A percentile compares a stretch with the other conserved stretches of the same genome.
phyloP scores from a whole-genome alignment of 2,797 vertebrate species.

The Chiloscyllium punctatum region DNA sequence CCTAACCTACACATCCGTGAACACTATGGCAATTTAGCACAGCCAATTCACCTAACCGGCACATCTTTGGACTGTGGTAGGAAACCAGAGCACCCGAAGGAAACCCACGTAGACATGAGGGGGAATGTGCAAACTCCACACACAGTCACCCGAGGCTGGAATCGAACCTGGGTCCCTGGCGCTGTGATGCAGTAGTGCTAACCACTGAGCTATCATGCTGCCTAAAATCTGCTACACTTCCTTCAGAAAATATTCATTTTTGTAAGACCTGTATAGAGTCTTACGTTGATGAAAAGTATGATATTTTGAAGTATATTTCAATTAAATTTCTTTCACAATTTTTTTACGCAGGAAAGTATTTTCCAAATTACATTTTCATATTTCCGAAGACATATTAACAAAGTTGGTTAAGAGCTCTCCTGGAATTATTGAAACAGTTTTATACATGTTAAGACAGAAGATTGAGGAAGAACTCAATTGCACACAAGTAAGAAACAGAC shows the following conservation, averaged over 20 bases:
- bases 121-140: no score
- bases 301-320: neutral
- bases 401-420: slow-evolving; percentile 55
- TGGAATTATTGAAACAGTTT: slow-evolving; percentile 59
- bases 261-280: no score
- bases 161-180: no score
- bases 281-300: neutral
- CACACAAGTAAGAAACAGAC: slow-evolving; percentile 39
- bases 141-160: no score
- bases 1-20: no score
- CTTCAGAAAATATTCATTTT: neutral
- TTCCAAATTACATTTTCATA: slow-evolving; percentile 61
- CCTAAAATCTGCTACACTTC: neutral
- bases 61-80: no score
- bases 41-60: no score
- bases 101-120: no score
- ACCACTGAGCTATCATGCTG: no score
- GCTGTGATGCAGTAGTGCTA: no score
- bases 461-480: slow-evolving; percentile 54
- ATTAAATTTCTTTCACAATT: slow-evolving; percentile 36
- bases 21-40: no score
- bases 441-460: slow-evolving; percentile 57
- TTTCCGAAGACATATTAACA: slow-evolving; percentile 58
- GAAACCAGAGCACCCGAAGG: no score
- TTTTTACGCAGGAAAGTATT: slow-evolving; percentile 65